Evolutionary conservation across 2,113 vertebrate species (phyloP).

Genomic region (Stigmatopora nigra): DNA sequence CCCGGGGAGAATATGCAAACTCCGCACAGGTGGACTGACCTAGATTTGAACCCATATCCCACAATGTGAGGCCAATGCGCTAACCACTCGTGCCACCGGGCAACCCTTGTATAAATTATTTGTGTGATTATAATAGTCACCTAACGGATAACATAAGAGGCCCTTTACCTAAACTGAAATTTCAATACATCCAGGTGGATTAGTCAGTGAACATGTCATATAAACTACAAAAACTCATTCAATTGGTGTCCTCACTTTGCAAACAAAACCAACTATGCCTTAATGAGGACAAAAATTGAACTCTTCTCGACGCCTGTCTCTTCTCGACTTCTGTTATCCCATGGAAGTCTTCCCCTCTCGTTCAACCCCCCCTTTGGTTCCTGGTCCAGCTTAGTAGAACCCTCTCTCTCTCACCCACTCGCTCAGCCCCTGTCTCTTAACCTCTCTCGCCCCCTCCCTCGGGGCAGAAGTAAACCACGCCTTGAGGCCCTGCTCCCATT

Average conservation of each 20-base stretch:
- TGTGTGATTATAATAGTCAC: too few species aligned
- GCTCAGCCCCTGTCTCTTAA: slow-evolving; percentile 9
- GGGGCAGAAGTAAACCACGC: slow-evolving; percentile 73
- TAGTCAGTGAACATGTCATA: slow-evolving; percentile 1
- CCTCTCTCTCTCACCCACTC: slow-evolving; percentile 22
- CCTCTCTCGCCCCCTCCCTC: slow-evolving; percentile 43
- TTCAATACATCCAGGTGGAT: slow-evolving; percentile 9
- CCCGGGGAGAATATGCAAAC: too few species aligned
- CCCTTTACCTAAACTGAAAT: background rate
- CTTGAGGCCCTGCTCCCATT: slow-evolving; percentile 77
- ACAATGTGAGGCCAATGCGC: too few species aligned
- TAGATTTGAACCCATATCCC: too few species aligned
- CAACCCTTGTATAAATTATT: too few species aligned
- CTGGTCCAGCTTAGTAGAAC: slow-evolving; percentile 43
- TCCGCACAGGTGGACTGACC: too few species aligned
- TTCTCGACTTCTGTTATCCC: slow-evolving; percentile 26
- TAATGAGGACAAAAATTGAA: slow-evolving; percentile 49
- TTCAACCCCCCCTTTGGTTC: slow-evolving; percentile 4
- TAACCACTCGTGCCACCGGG: too few species aligned
- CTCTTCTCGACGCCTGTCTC: slow-evolving; percentile 44
- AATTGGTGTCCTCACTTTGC: slow-evolving; percentile 18
- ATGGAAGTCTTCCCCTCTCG: slow-evolving; percentile 1
- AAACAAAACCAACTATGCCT: background rate
- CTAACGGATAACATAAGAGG: background rate
- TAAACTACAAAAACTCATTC: background rate